A percentile compares a stretch with the other conserved stretches of the same genome.
phyloP scores from a whole-genome alignment of 1,140 invertebrate genomes.

The Leptinotarsa defecta region DNA sequence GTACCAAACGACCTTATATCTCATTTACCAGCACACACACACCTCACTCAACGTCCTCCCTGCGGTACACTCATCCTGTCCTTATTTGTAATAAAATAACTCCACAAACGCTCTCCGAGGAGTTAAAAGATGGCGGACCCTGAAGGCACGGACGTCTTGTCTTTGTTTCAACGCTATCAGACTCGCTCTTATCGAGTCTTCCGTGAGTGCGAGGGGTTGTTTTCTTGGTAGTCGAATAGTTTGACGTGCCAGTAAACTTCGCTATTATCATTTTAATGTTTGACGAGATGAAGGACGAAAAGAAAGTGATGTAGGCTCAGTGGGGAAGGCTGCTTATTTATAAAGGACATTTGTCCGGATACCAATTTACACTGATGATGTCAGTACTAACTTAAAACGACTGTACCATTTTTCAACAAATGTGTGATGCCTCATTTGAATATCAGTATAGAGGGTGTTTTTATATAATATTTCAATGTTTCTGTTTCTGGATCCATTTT shows the following conservation, averaged over 20 bases:
- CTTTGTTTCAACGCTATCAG: constrained; percentile 41
- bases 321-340: neutral
- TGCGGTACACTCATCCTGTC: constrained; percentile 51
- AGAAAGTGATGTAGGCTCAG: neutral
- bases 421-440: too few relatives aligned
- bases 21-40: constrained; percentile 48
- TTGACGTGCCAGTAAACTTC: constrained; percentile 26
- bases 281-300: neutral
- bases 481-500: too few relatives aligned
- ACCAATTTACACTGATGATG: too few relatives aligned
- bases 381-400: too few relatives aligned
- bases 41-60: constrained; percentile 52
- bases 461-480: too few relatives aligned
- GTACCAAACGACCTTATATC: constrained; percentile 46
- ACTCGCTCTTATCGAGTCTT: constrained; percentile 23
- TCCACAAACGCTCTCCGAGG: constrained; percentile 55
- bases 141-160: constrained; percentile 36
- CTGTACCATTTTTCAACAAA: too few relatives aligned
- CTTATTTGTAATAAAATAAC: constrained; percentile 58
- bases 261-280: constrained; percentile 30
- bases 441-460: too few relatives aligned
- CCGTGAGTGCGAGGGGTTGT: constrained; percentile 1
- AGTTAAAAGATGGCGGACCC: constrained; percentile 50
- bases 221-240: constrained; percentile 23
- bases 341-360: too few relatives aligned